Base-by-base conservation (phyloP, 1,140 invertebrate genomes). In the Bombus breviceps region DNA sequence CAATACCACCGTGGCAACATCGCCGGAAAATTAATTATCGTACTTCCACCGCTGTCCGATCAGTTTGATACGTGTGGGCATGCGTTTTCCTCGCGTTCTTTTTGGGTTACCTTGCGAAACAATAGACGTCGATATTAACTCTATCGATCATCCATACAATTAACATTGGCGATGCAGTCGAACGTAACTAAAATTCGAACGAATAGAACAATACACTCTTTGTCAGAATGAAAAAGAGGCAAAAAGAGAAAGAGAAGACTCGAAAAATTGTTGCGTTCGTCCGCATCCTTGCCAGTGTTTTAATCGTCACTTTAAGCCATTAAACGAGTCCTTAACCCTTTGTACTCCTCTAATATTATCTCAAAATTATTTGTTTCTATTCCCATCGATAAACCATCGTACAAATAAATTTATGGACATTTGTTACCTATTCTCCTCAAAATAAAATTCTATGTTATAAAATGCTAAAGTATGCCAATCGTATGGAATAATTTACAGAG, bases 21-120 rank as follows among this genome's bases (percentile, higher is more conserved):
- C 28, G 9, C n/a, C n/a, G 41, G 37, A n/a, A 47, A 68, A 83
- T 77, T 76, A 72, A 79, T 72, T 59, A 62, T 62, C 64, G 71
- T 76, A 83, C 76, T 81, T 84, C 77, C 13, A 88, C 25, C 47
- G 41, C 74, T 76, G 76, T 85, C 78, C 62, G 59, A 53, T 82
- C 57, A 2, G 37, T 53, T n/a, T 71, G 28, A 37, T 85, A 34
- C 37, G 69, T 43, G 25, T 59, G 71, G 73, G 59, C 57, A 82
- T 88, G 84, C 59, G 39, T 87, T 72, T 74, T 62, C 68, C 57
- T 79, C 72, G 57, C 37, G 53, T 32, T 76, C 32, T 88, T 37
- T 71, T n/a, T 80, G 39, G 64, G 37, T 47, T 53, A 84, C 74
- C 25, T 78, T 57, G 25, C 43, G 71, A 18, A 66, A 87, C 75